Evolutionary conservation across 2,797 vertebrate genomes (phyloP), one percentile per base, ranked within the genome.

Genomic region (Betta splendens): DNA sequence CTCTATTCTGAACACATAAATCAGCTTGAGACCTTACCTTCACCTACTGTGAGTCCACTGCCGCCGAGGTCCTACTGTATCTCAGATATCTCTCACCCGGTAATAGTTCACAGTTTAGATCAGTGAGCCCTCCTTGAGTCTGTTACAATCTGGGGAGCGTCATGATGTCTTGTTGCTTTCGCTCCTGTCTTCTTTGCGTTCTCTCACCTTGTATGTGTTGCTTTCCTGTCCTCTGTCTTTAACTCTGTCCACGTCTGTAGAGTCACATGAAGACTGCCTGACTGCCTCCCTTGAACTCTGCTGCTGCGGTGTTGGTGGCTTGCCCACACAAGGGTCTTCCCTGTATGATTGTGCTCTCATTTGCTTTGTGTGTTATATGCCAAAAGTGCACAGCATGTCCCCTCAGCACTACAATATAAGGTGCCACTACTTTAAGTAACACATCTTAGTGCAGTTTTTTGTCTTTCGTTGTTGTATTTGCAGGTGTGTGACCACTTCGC

Each of bases 1-100:
- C 38, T 49, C 36, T 25, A 10, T 12, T 53, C 5, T 5, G 40
- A 3, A 3, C 33, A 13, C 42, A 8, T 77, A 57, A 60, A 52
- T n/a, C 1, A 32, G 28, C 9, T 9, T 9, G 8, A 44, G 40
- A 50, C 56, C 77, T 86, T 86, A 87, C 87, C 87, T 77, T 80
- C 9, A 50, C 38, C 26, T 5, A 45, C n/a, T 29, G 26, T 16
- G 47, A 38, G 38, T 69, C 60, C 51, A 29, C 74, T 18, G 32
- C 42, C 0, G 9, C 28, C 3, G 4, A 50, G 29, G 47, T 60
- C 42, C 21, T 25, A 23, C 15, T 2, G 20, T 69, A 28, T 18
- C 52, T 43, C 15, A 37, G 33, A 21, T 10, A n/a, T 18, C 9
- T 9, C 17, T 51, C 9, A 8, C 9, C 9, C 10, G 5, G 11